These are phyloP conservation scores for Schlechtendalia chinensis DNA, from an alignment of 1,140 invertebrate genomes.

Conservation along the genomic window DNA sequence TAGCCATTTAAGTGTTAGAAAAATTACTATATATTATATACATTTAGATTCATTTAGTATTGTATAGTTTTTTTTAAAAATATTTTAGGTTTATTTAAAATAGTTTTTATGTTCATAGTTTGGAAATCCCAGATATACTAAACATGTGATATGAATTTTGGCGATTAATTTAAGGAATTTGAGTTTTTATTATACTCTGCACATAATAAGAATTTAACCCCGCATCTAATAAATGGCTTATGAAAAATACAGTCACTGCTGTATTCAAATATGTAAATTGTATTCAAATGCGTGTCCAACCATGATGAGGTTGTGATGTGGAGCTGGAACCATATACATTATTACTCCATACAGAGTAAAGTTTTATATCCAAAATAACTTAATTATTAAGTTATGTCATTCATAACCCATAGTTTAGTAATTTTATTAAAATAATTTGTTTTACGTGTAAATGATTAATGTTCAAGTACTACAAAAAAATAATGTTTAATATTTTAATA, in stretches of 20 bases:
- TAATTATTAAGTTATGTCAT: constrained; percentile 2
- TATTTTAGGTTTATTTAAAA: not conserved
- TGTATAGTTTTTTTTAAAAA: not conserved
- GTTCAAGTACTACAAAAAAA: not conserved
- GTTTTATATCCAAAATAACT: not conserved
- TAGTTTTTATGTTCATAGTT: not conserved
- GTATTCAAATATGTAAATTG: too few species aligned
- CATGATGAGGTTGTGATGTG: too few species aligned
- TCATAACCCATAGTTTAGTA: not conserved
- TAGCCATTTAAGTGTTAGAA: not conserved
- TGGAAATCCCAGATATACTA: not conserved
- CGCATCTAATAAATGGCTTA: not conserved
- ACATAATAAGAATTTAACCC: too few species aligned
- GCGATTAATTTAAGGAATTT: not conserved
- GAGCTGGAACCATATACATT: too few species aligned
- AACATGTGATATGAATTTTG: not conserved
- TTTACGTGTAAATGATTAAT: not conserved
- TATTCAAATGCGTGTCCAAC: too few species aligned
- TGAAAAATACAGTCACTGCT: not conserved
- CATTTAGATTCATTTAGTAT: not conserved
- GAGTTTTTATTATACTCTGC: too few species aligned
- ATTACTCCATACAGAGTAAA: too few species aligned
- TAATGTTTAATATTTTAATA: not conserved
- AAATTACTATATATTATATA: not conserved
- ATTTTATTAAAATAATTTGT: not conserved